Percentiles rank a stretch among this genome's conserved stretches.
phyloP scores from a whole-genome alignment of 1,140 invertebrate genomes.

The Drosophila lini region DNA sequence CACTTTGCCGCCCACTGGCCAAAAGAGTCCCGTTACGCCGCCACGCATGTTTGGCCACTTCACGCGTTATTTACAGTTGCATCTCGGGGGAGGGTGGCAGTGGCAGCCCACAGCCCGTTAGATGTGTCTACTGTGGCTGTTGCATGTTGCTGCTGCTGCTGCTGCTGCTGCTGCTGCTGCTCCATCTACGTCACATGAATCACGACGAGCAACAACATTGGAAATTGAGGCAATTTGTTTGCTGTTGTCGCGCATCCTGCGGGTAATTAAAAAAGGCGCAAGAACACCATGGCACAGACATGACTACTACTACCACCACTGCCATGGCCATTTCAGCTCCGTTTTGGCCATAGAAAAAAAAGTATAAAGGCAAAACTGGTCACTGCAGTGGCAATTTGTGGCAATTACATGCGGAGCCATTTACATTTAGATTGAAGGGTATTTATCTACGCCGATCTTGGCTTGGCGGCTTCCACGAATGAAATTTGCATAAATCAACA shows the following conservation, averaged over 20 bases:
- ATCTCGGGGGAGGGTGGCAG: constrained; percentile 58
- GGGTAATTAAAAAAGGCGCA: constrained; percentile 83
- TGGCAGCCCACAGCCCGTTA: constrained; percentile 61
- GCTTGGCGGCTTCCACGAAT: constrained; percentile 30
- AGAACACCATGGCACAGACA: constrained; percentile 66
- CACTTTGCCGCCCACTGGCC: constrained; percentile 73
- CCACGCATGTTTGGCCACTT: constrained; percentile 81
- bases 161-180: constrained; percentile 28
- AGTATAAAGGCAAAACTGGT: constrained; percentile 64
- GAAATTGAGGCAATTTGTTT: constrained; percentile 83
- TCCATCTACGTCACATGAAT: constrained; percentile 77
- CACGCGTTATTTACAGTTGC: constrained; percentile 80
- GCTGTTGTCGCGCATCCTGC: constrained; percentile 83
- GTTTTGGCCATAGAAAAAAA: constrained; percentile 44
- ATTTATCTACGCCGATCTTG: constrained; percentile 70
- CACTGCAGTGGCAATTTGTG: constrained; percentile 83
- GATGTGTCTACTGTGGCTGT: constrained; percentile 64
- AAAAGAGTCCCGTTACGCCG: constrained; percentile 69
- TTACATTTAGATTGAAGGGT: constrained; percentile 84
- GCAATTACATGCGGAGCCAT: constrained; percentile 83
- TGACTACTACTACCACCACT: constrained; percentile 17
- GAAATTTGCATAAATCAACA: constrained; percentile 59
- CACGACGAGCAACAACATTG: constrained; percentile 80
- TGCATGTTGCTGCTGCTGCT: constrained; percentile 54
- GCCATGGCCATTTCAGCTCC: constrained; percentile 30